These are phyloP conservation scores for Notiomystis cincta DNA, from an alignment of 2,113 vertebrate genomes.

Conservation along the genomic window DNA sequence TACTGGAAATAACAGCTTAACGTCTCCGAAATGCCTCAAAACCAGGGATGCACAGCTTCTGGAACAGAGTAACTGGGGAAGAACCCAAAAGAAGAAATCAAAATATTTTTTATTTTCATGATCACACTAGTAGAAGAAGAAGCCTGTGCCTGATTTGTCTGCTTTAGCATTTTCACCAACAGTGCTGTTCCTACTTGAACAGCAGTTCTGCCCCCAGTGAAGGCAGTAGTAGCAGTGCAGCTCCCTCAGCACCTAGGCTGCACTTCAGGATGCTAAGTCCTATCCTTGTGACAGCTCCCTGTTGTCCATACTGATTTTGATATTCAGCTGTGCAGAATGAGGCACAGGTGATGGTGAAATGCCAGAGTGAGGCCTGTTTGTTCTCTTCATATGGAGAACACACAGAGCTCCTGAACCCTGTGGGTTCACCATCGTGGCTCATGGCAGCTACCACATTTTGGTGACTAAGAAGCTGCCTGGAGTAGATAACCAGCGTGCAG, in stretches of 20 bases:
- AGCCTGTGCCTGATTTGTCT: neutral
- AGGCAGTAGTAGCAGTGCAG: neutral
- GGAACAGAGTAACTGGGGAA: neutral
- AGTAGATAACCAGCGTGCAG: neutral
- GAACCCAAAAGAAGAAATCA: neutral
- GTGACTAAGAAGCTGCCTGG: neutral
- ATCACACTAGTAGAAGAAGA: neutral
- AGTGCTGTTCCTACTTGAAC: neutral
- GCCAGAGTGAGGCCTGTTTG: neutral
- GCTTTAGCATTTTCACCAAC: neutral
- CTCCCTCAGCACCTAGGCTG: neutral
- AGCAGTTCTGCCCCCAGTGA: neutral
- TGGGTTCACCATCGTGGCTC: neutral
- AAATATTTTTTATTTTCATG: neutral
- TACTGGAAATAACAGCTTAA: neutral
- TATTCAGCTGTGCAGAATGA: neutral
- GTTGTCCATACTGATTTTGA: neutral
- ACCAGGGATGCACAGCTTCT: neutral
- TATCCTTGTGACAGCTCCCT: neutral
- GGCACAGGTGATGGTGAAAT: neutral
- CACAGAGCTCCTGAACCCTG: neutral
- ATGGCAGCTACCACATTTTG: neutral
- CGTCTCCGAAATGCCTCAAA: neutral
- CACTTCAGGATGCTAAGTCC: neutral
- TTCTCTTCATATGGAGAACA: neutral